Conservation (phyloP, 2,797 vertebrate genomes). For the Malurus splendens region DNA sequence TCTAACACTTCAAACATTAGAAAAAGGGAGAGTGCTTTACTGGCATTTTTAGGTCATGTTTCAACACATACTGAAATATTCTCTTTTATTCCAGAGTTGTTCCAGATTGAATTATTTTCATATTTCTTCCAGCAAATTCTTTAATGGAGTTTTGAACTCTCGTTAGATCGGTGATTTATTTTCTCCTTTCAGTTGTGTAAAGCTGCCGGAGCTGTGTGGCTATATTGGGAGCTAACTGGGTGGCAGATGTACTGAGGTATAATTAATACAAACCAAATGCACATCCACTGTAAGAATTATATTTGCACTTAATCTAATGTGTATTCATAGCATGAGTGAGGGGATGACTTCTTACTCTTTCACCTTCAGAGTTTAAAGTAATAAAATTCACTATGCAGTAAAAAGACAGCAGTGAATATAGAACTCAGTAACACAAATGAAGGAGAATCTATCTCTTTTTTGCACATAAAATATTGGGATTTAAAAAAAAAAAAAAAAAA, state of each 20-base stretch:
- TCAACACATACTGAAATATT: slow-evolving; percentile 42
- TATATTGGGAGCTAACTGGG: slow-evolving; percentile 15
- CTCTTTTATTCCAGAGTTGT: slow-evolving; percentile 20
- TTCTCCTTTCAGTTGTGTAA: slow-evolving; percentile 4
- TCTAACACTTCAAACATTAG: slow-evolving; percentile 30
- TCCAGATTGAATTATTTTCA: slow-evolving; percentile 37
- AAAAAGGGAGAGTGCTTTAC: not conserved
- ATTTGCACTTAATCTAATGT: not conserved
- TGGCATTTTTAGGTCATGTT: slow-evolving; percentile 52
- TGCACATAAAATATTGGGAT: fast-evolving
- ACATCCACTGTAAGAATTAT: not conserved
- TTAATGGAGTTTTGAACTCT: not conserved
- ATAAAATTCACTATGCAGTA: not conserved
- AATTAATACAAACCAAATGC: slow-evolving; percentile 31
- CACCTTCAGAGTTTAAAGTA: not conserved
- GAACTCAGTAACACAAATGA: not conserved
- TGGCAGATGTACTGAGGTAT: slow-evolving; percentile 11
- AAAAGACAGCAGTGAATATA: not conserved
- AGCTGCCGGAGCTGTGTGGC: not conserved
- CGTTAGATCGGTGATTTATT: slow-evolving; percentile 13
- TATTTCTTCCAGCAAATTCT: slow-evolving; percentile 37
- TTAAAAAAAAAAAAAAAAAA: not conserved
- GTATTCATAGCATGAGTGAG: not conserved
- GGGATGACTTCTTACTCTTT: not conserved
- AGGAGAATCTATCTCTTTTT: not conserved